phyloP scores from a whole-genome alignment of 2,797 vertebrate genomes.

The Apogon talboti region DNA sequence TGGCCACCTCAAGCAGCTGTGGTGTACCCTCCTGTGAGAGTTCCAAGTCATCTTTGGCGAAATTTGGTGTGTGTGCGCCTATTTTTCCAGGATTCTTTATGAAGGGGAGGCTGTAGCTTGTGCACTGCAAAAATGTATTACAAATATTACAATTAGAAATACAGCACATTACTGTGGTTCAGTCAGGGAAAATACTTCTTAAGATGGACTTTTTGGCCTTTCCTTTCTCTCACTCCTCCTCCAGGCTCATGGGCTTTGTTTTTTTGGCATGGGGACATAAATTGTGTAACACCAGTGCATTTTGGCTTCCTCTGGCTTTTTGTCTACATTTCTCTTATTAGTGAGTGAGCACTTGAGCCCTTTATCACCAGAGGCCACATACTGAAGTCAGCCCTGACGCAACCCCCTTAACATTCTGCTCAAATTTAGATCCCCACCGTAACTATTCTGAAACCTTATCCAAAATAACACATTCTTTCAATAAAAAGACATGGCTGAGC shows the following conservation, averaged over 20 bases:
- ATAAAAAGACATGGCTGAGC: conserved; percentile 67
- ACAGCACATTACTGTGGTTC: neutral
- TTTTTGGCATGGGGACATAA: conserved; percentile 17
- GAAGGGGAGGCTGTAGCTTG: conserved; percentile 12
- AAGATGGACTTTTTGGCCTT: conserved; percentile 9
- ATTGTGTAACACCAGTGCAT: conserved; percentile 56
- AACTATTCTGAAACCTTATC: conserved; percentile 56
- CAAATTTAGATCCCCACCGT: conserved; percentile 41
- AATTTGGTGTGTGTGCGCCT: conserved; percentile 10
- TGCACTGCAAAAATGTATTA: neutral
- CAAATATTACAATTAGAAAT: conserved; percentile 1
- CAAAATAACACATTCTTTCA: conserved; percentile 79
- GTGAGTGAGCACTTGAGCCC: conserved; percentile 59
- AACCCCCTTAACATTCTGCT: conserved; percentile 19
- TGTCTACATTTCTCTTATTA: conserved; percentile 63
- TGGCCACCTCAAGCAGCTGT: conserved; percentile 46
- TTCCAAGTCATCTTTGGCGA: conserved; percentile 19
- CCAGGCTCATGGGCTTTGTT: conserved; percentile 28
- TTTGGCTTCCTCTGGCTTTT: conserved; percentile 48
- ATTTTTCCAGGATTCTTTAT: conserved; percentile 35
- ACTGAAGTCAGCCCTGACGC: conserved; percentile 40
- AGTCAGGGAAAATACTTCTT: conserved; percentile 15
- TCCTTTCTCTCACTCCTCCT: conserved; percentile 24
- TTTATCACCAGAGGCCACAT: conserved; percentile 54
- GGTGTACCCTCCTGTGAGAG: conserved; percentile 28